phyloP scores from a whole-genome alignment of 2,113 vertebrate genomes.

The Eolophus roseicapilla region DNA sequence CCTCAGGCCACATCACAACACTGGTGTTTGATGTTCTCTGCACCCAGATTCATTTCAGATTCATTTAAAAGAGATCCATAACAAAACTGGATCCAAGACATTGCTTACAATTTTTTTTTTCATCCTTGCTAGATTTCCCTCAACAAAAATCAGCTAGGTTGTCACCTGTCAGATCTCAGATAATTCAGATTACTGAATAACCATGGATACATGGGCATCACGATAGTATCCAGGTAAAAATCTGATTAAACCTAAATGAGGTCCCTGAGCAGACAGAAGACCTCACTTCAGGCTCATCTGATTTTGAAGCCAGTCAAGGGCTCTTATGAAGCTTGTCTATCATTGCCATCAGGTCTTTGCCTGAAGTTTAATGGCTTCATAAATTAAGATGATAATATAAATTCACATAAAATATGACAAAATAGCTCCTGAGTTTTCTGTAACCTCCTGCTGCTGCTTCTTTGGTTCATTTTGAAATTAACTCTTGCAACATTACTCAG shows the following conservation, averaged over 20 bases:
- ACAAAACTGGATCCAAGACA: not conserved
- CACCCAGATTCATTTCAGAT: not conserved
- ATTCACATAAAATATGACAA: not conserved
- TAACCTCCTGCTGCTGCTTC: not conserved
- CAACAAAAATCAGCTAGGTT: not conserved
- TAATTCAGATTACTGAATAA: not conserved
- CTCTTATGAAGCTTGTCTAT: not conserved
- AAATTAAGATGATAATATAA: not conserved
- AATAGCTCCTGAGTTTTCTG: not conserved
- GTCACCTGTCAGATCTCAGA: not conserved
- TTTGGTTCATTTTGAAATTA: not conserved
- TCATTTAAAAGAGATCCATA: not conserved
- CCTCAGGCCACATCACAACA: not conserved
- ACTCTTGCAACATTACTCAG: not conserved
- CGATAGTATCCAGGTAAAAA: not conserved
- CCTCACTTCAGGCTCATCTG: not conserved
- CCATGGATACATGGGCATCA: not conserved
- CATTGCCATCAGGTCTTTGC: not conserved
- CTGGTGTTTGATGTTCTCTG: not conserved
- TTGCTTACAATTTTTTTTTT: not conserved
- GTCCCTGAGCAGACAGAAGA: not conserved
- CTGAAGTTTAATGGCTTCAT: not conserved
- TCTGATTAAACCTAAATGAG: not conserved
- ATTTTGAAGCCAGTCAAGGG: not conserved
- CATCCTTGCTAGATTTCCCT: not conserved